Evolutionary conservation across 2,113 vertebrate species (phyloP).

Genomic region (Chamaea fasciata): DNA sequence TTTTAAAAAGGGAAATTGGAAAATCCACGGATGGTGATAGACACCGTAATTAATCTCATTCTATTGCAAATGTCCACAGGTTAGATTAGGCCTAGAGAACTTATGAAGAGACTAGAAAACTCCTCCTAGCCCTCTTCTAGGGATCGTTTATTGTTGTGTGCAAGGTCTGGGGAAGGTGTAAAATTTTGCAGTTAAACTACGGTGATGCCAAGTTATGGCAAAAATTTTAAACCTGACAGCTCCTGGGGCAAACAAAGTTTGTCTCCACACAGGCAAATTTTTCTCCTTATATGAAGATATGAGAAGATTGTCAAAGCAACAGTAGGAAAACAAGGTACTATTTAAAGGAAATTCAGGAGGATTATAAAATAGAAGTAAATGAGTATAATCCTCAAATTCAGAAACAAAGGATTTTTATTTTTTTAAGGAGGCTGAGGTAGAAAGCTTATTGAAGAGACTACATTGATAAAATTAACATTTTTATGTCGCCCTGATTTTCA

Average conservation of each 20-base stretch:
- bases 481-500: too few relatives aligned
- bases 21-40: neutral
- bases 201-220: neutral
- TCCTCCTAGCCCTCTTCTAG: neutral
- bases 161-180: neutral
- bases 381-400: rapidly evolving
- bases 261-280: neutral
- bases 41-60: neutral
- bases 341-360: neutral
- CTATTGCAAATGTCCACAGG: neutral
- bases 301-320: neutral
- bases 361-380: neutral
- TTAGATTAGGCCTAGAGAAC: neutral
- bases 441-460: neutral
- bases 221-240: neutral
- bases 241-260: neutral
- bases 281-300: neutral
- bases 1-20: neutral
- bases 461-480: neutral
- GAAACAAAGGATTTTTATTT: neutral
- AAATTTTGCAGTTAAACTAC: neutral
- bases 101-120: neutral
- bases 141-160: neutral
- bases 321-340: neutral
- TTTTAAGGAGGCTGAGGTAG: neutral